phyloP scores from a whole-genome alignment of 2,888 invertebrate species.

The Ochropleura leucogaster region DNA sequence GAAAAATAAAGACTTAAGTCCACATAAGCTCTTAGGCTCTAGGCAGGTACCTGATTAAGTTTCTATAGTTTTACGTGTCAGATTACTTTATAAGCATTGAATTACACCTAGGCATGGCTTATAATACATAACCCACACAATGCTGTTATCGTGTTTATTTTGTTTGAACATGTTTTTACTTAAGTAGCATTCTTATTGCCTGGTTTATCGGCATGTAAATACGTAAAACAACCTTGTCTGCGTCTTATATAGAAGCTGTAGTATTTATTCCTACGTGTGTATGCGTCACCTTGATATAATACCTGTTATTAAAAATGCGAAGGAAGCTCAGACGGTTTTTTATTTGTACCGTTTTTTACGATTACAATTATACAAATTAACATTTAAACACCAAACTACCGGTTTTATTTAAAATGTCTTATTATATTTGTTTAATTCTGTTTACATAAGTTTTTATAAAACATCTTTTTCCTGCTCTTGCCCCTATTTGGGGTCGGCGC shows the following conservation, averaged over 20 bases:
- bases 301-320: conserved; percentile 33
- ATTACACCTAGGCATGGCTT: conserved; percentile 4
- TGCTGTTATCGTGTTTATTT: conserved; percentile 49
- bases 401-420: neutral
- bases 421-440: neutral
- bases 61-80: conserved; percentile 13
- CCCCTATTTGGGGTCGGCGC: too few species aligned
- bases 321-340: conserved; percentile 23
- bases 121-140: conserved; percentile 14
- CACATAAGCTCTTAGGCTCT: conserved; percentile 2
- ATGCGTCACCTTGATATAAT: conserved; percentile 40
- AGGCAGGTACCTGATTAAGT: conserved; percentile 17
- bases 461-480: too few species aligned
- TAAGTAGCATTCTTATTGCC: conserved; percentile 55
- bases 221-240: conserved; percentile 47
- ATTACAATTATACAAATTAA: neutral
- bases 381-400: neutral
- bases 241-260: conserved; percentile 30
- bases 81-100: conserved; percentile 24
- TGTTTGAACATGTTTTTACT: conserved; percentile 52
- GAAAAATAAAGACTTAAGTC: conserved; percentile 26
- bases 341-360: conserved; percentile 2
- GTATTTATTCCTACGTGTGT: conserved; percentile 8
- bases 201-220: conserved; percentile 53
- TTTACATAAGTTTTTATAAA: too few species aligned